phyloP scores from a whole-genome alignment of 1,140 invertebrate genomes.

The Meloidogyne hapla region DNA sequence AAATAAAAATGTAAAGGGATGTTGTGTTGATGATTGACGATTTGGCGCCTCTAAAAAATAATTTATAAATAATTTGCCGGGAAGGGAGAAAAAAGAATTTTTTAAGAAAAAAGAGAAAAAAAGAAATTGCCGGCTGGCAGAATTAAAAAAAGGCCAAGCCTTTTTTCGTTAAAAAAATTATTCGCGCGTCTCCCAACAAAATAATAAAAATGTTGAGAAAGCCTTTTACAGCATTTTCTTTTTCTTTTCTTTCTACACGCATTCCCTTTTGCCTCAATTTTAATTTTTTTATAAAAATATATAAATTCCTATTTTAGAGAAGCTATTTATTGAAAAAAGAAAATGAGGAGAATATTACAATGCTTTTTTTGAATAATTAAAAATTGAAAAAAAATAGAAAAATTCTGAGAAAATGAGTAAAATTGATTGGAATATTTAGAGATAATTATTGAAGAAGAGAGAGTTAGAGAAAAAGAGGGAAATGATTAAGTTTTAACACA shows the following conservation, averaged over 20 bases:
- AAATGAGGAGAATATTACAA: too few relatives aligned
- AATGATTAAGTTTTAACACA: not conserved
- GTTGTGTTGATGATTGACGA: not conserved
- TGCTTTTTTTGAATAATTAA: not conserved
- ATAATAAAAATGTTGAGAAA: not conserved
- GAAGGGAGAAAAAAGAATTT: not conserved
- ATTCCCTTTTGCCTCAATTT: not conserved
- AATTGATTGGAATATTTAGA: not conserved
- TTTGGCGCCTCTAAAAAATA: not conserved
- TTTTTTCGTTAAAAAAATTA: not conserved
- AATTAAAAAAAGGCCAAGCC: not conserved
- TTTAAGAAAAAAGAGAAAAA: constrained; percentile 10
- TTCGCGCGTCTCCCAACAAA: not conserved
- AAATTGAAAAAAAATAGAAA: not conserved
- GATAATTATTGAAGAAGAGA: not conserved
- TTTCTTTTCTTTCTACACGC: not conserved
- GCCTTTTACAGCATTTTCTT: not conserved
- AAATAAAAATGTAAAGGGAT: too few relatives aligned
- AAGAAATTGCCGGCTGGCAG: constrained; percentile 2
- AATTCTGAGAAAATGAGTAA: not conserved
- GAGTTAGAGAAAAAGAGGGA: not conserved
- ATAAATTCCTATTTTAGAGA: not conserved
- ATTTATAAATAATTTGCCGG: not conserved
- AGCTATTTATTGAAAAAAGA: too few relatives aligned
- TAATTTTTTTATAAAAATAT: constrained; percentile 10